Conservation (phyloP, 1,140 invertebrate species). For the Prorops nasuta region DNA sequence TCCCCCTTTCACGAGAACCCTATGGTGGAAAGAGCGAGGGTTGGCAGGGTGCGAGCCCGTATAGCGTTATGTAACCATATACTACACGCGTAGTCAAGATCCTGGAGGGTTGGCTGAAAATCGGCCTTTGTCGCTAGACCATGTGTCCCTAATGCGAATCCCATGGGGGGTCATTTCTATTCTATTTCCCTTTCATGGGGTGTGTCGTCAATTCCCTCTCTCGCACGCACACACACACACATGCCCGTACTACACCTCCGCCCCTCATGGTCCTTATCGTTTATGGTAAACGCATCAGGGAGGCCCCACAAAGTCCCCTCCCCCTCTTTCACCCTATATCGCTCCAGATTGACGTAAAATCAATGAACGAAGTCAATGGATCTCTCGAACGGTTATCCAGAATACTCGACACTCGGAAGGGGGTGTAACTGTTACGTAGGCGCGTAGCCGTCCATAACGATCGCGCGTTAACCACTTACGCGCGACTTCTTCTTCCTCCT, state of each 20-base stretch:
- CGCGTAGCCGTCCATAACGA: conserved; percentile 5
- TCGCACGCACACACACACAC: conserved; percentile 33
- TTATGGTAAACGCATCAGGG: conserved; percentile 57
- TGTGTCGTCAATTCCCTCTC: too few relatives aligned
- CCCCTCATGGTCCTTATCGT: conserved; percentile 39
- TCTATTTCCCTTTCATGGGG: conserved; percentile 54
- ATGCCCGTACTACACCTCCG: too few relatives aligned
- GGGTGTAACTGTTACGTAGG: conserved; percentile 8
- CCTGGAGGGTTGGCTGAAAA: conserved; percentile 40
- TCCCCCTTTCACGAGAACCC: conserved; percentile 37
- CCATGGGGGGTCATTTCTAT: conserved; percentile 57
- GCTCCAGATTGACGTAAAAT: conserved; percentile 58
- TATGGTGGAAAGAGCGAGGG: too few relatives aligned
- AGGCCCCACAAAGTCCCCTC: conserved; percentile 46
- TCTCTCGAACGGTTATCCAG: conserved; percentile 24
- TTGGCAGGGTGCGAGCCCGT: conserved; percentile 15
- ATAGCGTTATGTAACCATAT: conserved; percentile 54
- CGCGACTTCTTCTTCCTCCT: background rate
- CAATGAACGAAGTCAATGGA: conserved; percentile 58
- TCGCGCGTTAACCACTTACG: background rate
- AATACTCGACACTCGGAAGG: conserved; percentile 11
- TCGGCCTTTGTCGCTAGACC: conserved; percentile 51
- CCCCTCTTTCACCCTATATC: too few relatives aligned
- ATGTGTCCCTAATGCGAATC: conserved; percentile 56
- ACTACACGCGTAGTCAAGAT: conserved; percentile 41